These are phyloP conservation scores for Vipera latastei DNA, from an alignment of 2,797 vertebrate species.

Conservation along the genomic window DNA sequence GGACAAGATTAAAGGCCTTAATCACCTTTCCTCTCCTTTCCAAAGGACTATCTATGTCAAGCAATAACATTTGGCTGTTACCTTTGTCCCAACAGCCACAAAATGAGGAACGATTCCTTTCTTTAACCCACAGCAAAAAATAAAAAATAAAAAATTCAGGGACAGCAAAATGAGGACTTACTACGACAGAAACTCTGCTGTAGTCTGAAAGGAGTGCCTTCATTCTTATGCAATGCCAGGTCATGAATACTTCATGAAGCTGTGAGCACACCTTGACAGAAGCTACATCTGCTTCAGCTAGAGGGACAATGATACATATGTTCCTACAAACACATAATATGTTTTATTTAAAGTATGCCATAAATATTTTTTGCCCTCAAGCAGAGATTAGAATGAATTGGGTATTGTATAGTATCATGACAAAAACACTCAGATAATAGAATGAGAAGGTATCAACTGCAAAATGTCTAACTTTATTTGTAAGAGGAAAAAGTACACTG, in stretches of 20 bases:
- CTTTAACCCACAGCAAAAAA: background rate
- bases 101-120: conserved; percentile 25
- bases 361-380: conserved; percentile 74
- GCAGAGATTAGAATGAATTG: conserved; percentile 66
- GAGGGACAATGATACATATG: conserved; percentile 74
- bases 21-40: background rate
- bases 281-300: conserved; percentile 70
- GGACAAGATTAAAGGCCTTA: background rate
- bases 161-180: conserved; percentile 51
- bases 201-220: conserved; percentile 49
- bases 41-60: background rate
- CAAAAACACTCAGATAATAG: conserved; percentile 52
- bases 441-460: conserved; percentile 55
- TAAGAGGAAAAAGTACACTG: background rate
- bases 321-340: conserved; percentile 74
- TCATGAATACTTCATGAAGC: conserved; percentile 72
- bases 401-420: conserved; percentile 52
- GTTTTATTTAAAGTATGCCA: conserved; percentile 74
- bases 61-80: background rate
- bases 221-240: conserved; percentile 65
- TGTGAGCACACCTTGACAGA: conserved; percentile 68
- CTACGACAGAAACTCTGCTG: conserved; percentile 37
- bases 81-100: conserved; percentile 33
- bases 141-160: conserved; percentile 28
- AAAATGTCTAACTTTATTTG: conserved; percentile 58